A percentile compares a stretch with the other conserved stretches of the same genome.
phyloP scores from a whole-genome alignment of 2,113 vertebrate genomes.

The Odontesthes bonariensis region DNA sequence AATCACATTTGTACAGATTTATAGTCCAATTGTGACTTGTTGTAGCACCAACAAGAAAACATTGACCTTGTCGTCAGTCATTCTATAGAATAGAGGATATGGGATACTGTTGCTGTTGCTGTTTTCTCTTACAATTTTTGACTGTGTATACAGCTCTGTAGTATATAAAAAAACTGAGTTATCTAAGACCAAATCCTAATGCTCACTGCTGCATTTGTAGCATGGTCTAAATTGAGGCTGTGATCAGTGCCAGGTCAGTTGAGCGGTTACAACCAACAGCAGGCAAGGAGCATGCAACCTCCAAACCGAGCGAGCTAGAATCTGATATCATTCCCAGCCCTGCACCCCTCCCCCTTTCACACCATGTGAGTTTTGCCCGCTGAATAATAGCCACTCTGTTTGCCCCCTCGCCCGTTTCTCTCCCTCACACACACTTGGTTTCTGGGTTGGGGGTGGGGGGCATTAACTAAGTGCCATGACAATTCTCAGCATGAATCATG shows the following conservation, averaged over 20 bases:
- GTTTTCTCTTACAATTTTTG: background rate
- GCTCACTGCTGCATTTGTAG: conserved; percentile 14
- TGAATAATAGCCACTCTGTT: conserved; percentile 78
- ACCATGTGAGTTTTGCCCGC: conserved; percentile 51
- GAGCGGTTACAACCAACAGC: conserved; percentile 12
- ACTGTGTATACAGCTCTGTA: background rate
- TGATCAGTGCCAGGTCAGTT: conserved; percentile 7
- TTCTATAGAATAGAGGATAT: background rate
- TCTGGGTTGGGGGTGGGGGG: conserved; percentile 40
- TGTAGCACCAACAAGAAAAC: conserved; percentile 48
- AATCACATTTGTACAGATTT: conserved; percentile 43
- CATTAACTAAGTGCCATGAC: conserved; percentile 75
- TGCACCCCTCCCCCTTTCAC: conserved; percentile 46
- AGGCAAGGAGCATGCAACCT: background rate
- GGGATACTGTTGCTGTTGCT: fast-evolving
- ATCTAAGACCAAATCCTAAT: background rate
- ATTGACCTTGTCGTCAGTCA: conserved; percentile 27
- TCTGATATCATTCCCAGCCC: conserved; percentile 63
- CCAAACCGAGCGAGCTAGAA: conserved; percentile 43
- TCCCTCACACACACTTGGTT: conserved; percentile 25
- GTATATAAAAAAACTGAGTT: background rate
- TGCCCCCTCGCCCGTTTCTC: conserved; percentile 13
- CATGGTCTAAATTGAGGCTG: background rate
- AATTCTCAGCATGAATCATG: conserved; percentile 72
- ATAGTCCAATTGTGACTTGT: conserved; percentile 15